Conservation (phyloP, 1,140 invertebrate species). For the Globodera ellingtonae region DNA sequence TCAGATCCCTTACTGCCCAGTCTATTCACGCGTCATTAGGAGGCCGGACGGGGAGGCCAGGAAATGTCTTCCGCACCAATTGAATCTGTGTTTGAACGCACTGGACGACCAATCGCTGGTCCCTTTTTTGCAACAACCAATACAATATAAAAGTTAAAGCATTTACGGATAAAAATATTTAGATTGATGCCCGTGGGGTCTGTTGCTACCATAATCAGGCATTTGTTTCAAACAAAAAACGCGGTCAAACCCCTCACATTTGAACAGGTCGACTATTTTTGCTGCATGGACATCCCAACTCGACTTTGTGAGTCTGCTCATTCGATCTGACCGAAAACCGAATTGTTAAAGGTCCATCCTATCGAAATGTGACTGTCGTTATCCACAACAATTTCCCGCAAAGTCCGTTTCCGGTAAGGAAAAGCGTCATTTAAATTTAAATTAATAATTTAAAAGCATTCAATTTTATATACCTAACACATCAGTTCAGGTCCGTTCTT, state of each 20-base stretch:
- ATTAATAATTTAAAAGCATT: neutral
- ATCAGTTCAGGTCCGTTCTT: slow-evolving; percentile 22
- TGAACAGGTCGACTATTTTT: slow-evolving; percentile 60
- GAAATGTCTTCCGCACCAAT: slow-evolving; percentile 64
- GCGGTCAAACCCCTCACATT: neutral
- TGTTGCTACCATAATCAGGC: slow-evolving; percentile 64
- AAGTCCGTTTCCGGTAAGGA: slow-evolving; percentile 53
- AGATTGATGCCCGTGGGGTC: slow-evolving; percentile 43
- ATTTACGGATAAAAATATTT: slow-evolving; percentile 18
- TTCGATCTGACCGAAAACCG: neutral
- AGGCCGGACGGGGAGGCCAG: slow-evolving; percentile 59
- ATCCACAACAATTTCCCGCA: slow-evolving; percentile 64
- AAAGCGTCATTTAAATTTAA: neutral
- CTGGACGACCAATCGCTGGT: slow-evolving; percentile 52
- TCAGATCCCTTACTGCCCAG: slow-evolving; percentile 37
- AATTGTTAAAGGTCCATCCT: slow-evolving; percentile 51
- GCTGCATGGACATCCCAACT: slow-evolving; percentile 57
- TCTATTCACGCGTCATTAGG: slow-evolving; percentile 35
- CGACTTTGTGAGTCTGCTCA: neutral
- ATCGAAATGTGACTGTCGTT: slow-evolving; percentile 62
- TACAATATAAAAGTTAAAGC: neutral
- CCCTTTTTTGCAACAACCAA: slow-evolving; percentile 23
- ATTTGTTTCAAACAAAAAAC: neutral
- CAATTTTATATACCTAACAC: too few relatives aligned
- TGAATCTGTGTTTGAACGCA: slow-evolving; percentile 60